Evolutionary conservation across 2,888 invertebrate species (phyloP).

Genomic region (Byasa hedistus): DNA sequence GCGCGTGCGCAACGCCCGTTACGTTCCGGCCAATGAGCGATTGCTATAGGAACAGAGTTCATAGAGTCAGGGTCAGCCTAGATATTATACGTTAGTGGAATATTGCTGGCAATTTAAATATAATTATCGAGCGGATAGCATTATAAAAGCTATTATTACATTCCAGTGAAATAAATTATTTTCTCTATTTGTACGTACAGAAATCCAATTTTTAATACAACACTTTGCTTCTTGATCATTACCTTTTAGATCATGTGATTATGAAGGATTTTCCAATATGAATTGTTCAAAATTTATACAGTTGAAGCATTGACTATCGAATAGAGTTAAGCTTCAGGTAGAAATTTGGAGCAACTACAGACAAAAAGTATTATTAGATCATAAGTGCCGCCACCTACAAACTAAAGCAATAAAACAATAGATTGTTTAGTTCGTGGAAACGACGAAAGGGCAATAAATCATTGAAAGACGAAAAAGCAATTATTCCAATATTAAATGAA

Average conservation of each 20-base stretch:
- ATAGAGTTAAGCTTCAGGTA: background rate
- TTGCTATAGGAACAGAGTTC: constrained; percentile 22
- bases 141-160: background rate
- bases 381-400: background rate
- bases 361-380: background rate
- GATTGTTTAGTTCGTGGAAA: background rate
- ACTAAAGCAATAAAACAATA: background rate
- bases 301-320: background rate
- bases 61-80: constrained; percentile 42
- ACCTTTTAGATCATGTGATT: background rate
- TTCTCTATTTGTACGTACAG: no score
- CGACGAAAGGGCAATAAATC: no score
- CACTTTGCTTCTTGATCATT: background rate
- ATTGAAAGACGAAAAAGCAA: no score
- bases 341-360: background rate
- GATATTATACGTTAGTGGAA: constrained; percentile 9
- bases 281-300: background rate
- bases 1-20: constrained; percentile 60
- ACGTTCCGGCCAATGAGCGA: constrained; percentile 53
- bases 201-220: no score
- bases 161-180: no score
- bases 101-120: background rate
- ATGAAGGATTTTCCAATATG: no score
- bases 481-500: no score
- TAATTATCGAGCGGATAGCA: background rate